Evolutionary conservation across 92 coral and sea anemone species (phyloP).

Genomic region (Anthopleura xanthogrammica): DNA sequence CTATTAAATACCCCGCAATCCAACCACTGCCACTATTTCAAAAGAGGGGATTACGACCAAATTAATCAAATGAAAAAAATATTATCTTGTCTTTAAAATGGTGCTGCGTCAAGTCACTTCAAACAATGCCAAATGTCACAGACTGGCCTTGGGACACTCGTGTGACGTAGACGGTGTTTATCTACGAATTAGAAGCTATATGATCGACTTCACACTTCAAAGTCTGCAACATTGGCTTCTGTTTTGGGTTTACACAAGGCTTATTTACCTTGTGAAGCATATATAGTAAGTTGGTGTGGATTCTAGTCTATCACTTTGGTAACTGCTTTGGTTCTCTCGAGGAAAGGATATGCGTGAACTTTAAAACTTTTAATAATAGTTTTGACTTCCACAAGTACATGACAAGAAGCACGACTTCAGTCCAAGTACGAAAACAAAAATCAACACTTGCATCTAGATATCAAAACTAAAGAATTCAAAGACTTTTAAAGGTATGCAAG

Average conservation of each 20-base stretch:
- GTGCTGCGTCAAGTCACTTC: neutral
- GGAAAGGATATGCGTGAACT: neutral
- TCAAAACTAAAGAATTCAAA: neutral
- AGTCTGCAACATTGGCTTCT: constrained; percentile 8
- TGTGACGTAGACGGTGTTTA: neutral
- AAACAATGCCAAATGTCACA: neutral
- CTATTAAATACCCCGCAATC: neutral
- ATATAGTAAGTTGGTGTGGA: neutral
- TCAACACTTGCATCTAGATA: neutral
- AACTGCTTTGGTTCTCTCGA: neutral
- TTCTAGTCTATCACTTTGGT: neutral
- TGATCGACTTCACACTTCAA: neutral
- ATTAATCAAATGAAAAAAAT: neutral
- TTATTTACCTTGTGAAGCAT: neutral
- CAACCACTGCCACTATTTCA: neutral
- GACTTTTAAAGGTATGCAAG: neutral
- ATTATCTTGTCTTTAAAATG: neutral
- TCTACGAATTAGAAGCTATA: constrained; percentile 2
- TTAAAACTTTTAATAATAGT: neutral
- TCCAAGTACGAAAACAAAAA: neutral
- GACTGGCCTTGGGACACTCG: neutral
- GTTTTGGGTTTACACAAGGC: neutral
- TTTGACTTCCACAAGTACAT: neutral
- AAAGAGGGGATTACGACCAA: neutral
- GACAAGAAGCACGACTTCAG: neutral